Evolutionary conservation across 2,797 vertebrate genomes (phyloP).

Genomic region (Macropus fuliginosus): DNA sequence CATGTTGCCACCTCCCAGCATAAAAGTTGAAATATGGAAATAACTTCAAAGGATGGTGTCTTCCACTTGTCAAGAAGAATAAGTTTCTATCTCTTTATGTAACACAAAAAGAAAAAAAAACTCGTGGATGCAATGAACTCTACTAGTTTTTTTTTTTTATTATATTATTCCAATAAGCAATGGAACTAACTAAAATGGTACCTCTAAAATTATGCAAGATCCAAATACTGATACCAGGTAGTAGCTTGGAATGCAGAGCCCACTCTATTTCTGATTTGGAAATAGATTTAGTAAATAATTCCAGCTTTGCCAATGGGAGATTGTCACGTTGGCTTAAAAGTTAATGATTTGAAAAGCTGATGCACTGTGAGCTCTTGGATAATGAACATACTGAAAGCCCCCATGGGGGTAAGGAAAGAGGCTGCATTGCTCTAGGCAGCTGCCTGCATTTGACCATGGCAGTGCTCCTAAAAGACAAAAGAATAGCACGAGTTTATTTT

Average conservation of each 20-base stretch:
- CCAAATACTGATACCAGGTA: not conserved
- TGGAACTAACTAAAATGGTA: conserved; percentile 50
- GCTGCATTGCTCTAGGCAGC: conserved; percentile 11
- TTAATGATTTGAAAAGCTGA: conserved; percentile 57
- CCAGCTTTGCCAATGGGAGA: conserved; percentile 52
- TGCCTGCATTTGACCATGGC: conserved; percentile 35
- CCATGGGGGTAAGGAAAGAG: not conserved
- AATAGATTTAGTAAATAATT: conserved; percentile 63
- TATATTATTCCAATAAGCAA: conserved; percentile 48
- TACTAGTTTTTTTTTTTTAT: conserved; percentile 17
- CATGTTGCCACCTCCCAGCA: conserved; percentile 51
- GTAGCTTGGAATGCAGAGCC: conserved; percentile 60
- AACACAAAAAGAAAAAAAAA: conserved; percentile 41
- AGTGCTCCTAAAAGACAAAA: conserved; percentile 60
- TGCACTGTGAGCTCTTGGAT: conserved; percentile 62
- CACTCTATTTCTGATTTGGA: conserved; percentile 65
- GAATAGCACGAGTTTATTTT: conserved; percentile 55
- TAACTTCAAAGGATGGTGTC: conserved; percentile 26
- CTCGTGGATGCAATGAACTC: conserved; percentile 56
- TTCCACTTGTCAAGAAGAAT: conserved; percentile 53
- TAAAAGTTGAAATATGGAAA: conserved; percentile 48
- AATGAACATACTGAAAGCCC: conserved; percentile 50
- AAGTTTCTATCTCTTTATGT: not conserved
- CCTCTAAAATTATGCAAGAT: conserved; percentile 47
- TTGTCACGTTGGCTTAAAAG: conserved; percentile 67